phyloP scores from a whole-genome alignment of 2,113 vertebrate genomes.

The Forbesichthys papilliferus region DNA sequence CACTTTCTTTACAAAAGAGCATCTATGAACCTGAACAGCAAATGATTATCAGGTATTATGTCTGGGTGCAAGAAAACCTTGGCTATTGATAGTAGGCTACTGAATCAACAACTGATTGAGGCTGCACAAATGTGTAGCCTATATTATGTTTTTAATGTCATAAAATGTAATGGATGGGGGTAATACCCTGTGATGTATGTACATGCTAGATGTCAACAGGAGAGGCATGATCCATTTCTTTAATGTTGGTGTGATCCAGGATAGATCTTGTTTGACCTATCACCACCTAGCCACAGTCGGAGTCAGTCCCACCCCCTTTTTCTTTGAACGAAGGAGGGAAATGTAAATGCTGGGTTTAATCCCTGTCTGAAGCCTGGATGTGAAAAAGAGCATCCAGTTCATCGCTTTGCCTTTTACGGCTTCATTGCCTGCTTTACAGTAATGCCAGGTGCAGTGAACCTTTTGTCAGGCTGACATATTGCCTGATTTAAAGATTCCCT shows the following conservation, averaged over 20 bases:
- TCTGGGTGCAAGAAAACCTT: background rate
- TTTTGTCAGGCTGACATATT: slow-evolving; percentile 63
- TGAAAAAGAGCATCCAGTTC: slow-evolving; percentile 59
- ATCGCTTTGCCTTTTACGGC: slow-evolving; percentile 62
- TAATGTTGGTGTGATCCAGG: too few relatives aligned
- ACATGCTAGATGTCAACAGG: too few relatives aligned
- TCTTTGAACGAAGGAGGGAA: slow-evolving; percentile 22
- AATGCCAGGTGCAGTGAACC: slow-evolving; percentile 59
- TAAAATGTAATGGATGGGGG: slow-evolving; percentile 25
- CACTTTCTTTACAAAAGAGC: too few relatives aligned
- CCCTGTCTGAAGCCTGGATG: slow-evolving; percentile 43
- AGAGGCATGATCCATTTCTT: too few relatives aligned
- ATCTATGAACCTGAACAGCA: too few relatives aligned
- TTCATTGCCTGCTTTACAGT: slow-evolving; percentile 67
- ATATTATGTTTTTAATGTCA: slow-evolving; percentile 18
- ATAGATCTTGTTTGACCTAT: too few relatives aligned
- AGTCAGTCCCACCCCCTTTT: slow-evolving; percentile 12
- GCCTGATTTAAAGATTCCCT: slow-evolving; percentile 66
- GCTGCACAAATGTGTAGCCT: background rate
- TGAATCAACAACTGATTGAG: background rate
- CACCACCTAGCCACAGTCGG: slow-evolving; percentile 23
- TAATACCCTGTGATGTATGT: slow-evolving; percentile 29
- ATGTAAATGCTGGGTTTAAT: slow-evolving; percentile 63
- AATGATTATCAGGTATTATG: background rate
- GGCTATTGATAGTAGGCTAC: background rate